Base-by-base conservation (phyloP, 2,888 invertebrate species). In the Xanthia icteritia region DNA sequence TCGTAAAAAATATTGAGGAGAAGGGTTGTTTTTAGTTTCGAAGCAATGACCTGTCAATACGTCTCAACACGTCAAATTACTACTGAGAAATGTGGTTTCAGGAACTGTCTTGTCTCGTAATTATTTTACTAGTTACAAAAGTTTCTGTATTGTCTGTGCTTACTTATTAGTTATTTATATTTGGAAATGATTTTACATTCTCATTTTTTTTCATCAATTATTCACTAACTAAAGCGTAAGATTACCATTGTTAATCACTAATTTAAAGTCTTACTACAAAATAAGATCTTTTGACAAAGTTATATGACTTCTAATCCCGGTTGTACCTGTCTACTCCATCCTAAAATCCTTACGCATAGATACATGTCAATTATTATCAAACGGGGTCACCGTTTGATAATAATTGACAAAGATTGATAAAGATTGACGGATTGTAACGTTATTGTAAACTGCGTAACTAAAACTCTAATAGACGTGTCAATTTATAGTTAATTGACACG, bases 1-100 rank as follows among this genome's bases (percentile, higher is more conserved):
- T 82, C 64, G 85, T 83, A 82, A 85, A 81, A 82, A 74, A 42
- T 66, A 76, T 56, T 61, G 27, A 56, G 73, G 61, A 68, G 54
- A 72, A 72, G 61, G 68, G 36, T 71, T 69, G 51, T 68, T 77
- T 71, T 73, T 73, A 61, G 73, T 11, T 51, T 45, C 27, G 23
- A 64, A 82, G 67, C n/a, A 81, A 81, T 66, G 69, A 54, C 56
- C 60, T 81, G 67, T 82, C 76, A 72, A 63, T 73, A 81, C 11
- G 48, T 72, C 64, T 51, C 13, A 48, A 39, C 39, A 27, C 17
- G 61, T 79, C 71, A 82, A 77, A 66, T 77, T 71, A 65, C 31
- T 58, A 13, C 15, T 23, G 23, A 2, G 36, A 36, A 42, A 67
- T 76, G 15, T 82, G 45, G n/a, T 56, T 82, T 15, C 11, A n/a